Percentiles rank a stretch among this genome's conserved stretches.
phyloP scores from a whole-genome alignment of 2,113 vertebrate species.

The Callocephalon fimbriatum region DNA sequence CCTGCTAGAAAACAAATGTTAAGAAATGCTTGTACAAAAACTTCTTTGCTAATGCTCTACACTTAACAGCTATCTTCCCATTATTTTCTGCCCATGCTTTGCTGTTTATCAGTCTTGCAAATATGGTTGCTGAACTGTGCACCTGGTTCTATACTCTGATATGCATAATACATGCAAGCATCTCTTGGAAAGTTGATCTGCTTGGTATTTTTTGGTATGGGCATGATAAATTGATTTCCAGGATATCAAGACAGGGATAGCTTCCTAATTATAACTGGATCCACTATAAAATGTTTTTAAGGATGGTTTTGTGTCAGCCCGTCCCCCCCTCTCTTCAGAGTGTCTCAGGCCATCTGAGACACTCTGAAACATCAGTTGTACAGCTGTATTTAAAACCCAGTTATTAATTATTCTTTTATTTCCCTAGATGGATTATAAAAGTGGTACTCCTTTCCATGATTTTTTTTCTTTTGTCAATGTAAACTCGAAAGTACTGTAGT shows the following conservation, averaged over 20 bases:
- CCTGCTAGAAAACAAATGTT: not conserved
- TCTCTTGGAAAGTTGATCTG: not conserved
- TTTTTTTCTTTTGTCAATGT: not conserved
- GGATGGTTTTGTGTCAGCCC: not conserved
- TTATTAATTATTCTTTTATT: not conserved
- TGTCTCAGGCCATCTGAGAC: not conserved
- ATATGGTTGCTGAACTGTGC: not conserved
- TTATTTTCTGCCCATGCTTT: not conserved
- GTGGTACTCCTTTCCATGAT: not conserved
- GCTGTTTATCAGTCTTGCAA: not conserved
- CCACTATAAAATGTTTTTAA: not conserved
- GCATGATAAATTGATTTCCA: not conserved
- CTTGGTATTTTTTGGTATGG: not conserved
- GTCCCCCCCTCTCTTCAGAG: rapidly evolving
- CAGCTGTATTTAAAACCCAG: not conserved
- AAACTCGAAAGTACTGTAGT: not conserved
- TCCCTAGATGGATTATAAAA: not conserved
- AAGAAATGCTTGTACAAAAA: not conserved
- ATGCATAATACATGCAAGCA: not conserved
- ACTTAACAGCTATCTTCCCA: not conserved
- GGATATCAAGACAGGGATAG: not conserved
- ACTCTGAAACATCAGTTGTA: not conserved
- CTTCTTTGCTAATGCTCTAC: not conserved
- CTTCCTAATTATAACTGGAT: not conserved
- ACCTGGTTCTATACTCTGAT: not conserved